phyloP scores from a whole-genome alignment of 2,888 invertebrate genomes.

The Athetis lepigone region DNA sequence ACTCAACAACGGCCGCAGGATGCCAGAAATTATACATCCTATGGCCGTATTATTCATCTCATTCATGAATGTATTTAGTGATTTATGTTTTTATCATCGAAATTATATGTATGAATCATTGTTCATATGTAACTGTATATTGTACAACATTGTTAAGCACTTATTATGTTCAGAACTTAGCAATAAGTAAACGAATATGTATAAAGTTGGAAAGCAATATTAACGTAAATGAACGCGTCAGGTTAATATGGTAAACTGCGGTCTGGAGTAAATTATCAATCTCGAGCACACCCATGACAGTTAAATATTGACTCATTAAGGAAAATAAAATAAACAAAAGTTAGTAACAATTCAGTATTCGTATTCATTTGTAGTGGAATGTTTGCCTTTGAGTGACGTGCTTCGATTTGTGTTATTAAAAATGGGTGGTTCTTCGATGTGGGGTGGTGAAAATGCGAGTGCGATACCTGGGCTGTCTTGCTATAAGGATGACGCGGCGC shows the following conservation, averaged over 20 bases:
- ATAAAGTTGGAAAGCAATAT: slow-evolving; percentile 56
- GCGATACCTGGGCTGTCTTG: slow-evolving; percentile 64
- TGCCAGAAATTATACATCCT: slow-evolving; percentile 32
- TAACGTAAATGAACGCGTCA: slow-evolving; percentile 39
- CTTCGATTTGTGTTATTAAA: slow-evolving; percentile 36
- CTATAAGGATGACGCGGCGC: slow-evolving; percentile 71
- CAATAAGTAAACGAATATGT: slow-evolving; percentile 35
- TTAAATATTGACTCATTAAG: slow-evolving; percentile 83
- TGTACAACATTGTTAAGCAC: slow-evolving; percentile 36
- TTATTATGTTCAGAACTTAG: slow-evolving; percentile 32
- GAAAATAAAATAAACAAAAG: slow-evolving; percentile 76
- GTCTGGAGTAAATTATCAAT: slow-evolving; percentile 68
- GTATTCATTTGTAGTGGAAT: slow-evolving; percentile 76
- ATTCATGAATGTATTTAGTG: slow-evolving; percentile 38
- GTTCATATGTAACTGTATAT: slow-evolving; percentile 35
- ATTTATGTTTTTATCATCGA: slow-evolving; percentile 46
- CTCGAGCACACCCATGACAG: slow-evolving; percentile 73
- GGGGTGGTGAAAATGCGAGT: slow-evolving; percentile 42
- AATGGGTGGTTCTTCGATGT: slow-evolving; percentile 49
- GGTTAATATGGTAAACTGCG: slow-evolving; percentile 39
- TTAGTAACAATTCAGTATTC: slow-evolving; percentile 60
- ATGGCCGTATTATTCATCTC: slow-evolving; percentile 38
- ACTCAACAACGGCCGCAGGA: slow-evolving; percentile 53
- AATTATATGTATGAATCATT: slow-evolving; percentile 50
- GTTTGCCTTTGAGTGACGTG: slow-evolving; percentile 66